Percentiles rank a stretch among this genome's conserved stretches.
Evolutionary conservation across 2,113 vertebrate genomes (phyloP).

Genomic region (Polypterus senegalus): DNA sequence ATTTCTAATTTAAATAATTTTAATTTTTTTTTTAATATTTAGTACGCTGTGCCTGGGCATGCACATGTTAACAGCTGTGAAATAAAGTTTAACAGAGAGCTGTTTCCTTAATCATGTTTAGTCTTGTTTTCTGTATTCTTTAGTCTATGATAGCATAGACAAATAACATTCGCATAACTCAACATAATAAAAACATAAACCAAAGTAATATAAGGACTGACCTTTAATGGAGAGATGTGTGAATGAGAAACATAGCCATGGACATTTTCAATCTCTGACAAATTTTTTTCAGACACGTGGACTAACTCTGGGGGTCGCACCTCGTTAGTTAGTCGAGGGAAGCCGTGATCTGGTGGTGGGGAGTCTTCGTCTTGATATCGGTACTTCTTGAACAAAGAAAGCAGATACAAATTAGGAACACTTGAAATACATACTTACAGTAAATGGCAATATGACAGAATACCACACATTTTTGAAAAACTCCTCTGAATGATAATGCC

Average conservation of each 20-base stretch:
- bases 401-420: no score
- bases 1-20: no score
- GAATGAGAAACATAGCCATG: conserved; percentile 90
- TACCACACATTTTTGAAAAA: not conserved
- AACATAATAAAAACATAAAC: no score
- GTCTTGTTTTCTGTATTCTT: no score
- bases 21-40: no score
- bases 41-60: no score
- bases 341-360: conserved; percentile 69
- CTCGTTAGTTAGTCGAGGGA: conserved; percentile 77
- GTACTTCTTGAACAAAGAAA: conserved; percentile 56
- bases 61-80: no score
- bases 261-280: conserved; percentile 93
- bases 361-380: conserved; percentile 87
- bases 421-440: conserved; percentile 1
- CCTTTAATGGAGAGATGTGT: conserved; percentile 94
- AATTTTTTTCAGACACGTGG: conserved; percentile 89
- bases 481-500: not conserved
- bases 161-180: no score
- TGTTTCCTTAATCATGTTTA: no score
- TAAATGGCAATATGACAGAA: not conserved
- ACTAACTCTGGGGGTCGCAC: conserved; percentile 82
- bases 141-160: no score
- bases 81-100: no score
- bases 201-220: conserved; percentile 29